Base-by-base conservation (phyloP, 2,888 invertebrate species). In the Platycheirus albimanus region DNA sequence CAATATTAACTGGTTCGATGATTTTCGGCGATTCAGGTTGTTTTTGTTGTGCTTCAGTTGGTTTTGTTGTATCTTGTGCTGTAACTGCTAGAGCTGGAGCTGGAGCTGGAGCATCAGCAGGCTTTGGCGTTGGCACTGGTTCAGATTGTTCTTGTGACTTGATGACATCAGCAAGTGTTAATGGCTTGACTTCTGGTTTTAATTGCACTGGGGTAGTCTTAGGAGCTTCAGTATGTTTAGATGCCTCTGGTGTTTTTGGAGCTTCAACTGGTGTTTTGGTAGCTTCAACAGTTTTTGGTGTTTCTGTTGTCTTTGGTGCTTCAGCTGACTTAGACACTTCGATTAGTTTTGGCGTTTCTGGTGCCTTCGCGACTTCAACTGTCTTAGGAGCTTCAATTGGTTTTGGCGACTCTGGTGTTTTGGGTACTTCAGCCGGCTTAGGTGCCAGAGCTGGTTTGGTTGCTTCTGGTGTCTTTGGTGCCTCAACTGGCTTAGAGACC, bases 181-280 rank as follows among this genome's bases (percentile, higher is more conserved):
- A 51, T 51, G 70, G 85, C 17, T 79, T 85, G 5, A 20, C 56
- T 54, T 85, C 80, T 38, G 76, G 19, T 78, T 85, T 85, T 5
- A 52, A 11, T 47, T 78, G 83, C 6, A 41, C 58, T 70, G 58
- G 43, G 10, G 84, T 56, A 63, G 74, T 38, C 4, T 96, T 89
- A 97, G 93, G 87, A 96, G 97, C 89, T 98, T 98, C n/a, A 97
- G 95, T n/a, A 20, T 8, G 20, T 13, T 56, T 56, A 8, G 38
- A 1, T 20, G 13, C 7, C 1, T 52, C 97, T 98, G 97, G 90
- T 98, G 98, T 3, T 11, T 72, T 72, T 2, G 52, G 0, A 8
- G 38, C 7, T 45, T 24, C 58, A 7, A 41, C 28, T 10, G 58
- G 41, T 41, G 51, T 28, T 58, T 41, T 13, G 56, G 10, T 10